Evolutionary conservation across 2,888 invertebrate genomes (phyloP).

Genomic region (Acanthosepion esculentum): DNA sequence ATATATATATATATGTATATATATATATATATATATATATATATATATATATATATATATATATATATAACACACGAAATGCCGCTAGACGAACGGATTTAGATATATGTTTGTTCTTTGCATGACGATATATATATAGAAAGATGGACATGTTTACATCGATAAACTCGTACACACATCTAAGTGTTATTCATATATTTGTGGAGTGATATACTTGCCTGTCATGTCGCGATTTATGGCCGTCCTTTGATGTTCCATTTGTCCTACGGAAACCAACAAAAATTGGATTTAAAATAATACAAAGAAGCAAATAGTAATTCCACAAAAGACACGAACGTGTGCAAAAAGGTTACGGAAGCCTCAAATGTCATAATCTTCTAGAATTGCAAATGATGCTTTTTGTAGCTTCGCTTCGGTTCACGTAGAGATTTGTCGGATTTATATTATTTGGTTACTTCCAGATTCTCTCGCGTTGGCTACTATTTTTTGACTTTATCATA

Average conservation of each 20-base stretch:
- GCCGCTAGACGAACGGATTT: neutral
- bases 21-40: neutral
- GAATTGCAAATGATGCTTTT: neutral
- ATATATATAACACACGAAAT: neutral
- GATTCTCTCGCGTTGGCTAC: neutral
- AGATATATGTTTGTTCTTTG: no score
- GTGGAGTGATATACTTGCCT: neutral
- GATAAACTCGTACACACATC: neutral
- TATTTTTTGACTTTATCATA: neutral
- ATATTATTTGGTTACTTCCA: neutral
- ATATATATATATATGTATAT: neutral
- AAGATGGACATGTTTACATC: no score
- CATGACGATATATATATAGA: no score
- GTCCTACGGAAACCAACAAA: neutral
- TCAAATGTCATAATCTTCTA: neutral
- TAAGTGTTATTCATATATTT: no score
- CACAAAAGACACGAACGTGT: neutral
- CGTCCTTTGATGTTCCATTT: neutral
- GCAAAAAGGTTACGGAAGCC: neutral
- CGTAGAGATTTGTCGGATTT: neutral
- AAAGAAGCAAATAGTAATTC: neutral
- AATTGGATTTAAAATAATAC: neutral
- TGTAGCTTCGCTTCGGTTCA: neutral
- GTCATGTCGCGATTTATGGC: neutral
- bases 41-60: neutral